Evolutionary conservation across 1,140 invertebrate genomes (phyloP), one percentile per base, ranked within the genome.

Genomic region (Akabosia matsudoensis): DNA sequence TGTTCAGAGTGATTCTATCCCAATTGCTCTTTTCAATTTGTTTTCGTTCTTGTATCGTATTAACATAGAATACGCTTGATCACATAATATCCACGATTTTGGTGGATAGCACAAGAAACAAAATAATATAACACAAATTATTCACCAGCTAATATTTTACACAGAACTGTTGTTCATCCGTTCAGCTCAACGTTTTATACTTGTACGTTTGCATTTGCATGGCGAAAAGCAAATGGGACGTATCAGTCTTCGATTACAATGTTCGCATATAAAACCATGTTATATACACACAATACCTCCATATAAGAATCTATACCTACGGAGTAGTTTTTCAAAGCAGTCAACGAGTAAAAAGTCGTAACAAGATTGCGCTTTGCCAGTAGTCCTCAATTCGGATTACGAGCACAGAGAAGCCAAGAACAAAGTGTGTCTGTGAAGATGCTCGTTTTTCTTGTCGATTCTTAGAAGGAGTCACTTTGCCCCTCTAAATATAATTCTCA

Each of bases 331-430:
- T 13, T 61, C 13, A 61, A 61, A 61, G 61, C n/a, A n/a, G n/a
- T n/a, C n/a, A n/a, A n/a, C n/a, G 10, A 67, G 7, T 56, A 56
- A 56, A 56, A 56, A 56, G 54, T 56, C 13, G 4, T 7, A 67
- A 31, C 28, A 30, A 24, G 2, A 10, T 67, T 67, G 61, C 7
- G 61, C 31, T 67, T 67, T 30, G n/a, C 1, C 61, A 67, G 61
- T 67, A 67, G 61, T 67, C 61, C 61, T 30, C 61, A 67, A 67
- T 30, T 67, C 61, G 61, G 61, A 67, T 67, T 67, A 67, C 61
- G 61, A 67, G 61, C 28, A 67, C 28, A 30, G 61, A 67, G 22
- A 3, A 22, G 37, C 7, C 7, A 45, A 45, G 18, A 45, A 7
- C 37, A 45, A 45, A 45, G 37, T 45, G 37, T 45, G 37, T 45